phyloP scores from a whole-genome alignment of 1,140 invertebrate genomes.

The Diplogasteroides magnus region DNA sequence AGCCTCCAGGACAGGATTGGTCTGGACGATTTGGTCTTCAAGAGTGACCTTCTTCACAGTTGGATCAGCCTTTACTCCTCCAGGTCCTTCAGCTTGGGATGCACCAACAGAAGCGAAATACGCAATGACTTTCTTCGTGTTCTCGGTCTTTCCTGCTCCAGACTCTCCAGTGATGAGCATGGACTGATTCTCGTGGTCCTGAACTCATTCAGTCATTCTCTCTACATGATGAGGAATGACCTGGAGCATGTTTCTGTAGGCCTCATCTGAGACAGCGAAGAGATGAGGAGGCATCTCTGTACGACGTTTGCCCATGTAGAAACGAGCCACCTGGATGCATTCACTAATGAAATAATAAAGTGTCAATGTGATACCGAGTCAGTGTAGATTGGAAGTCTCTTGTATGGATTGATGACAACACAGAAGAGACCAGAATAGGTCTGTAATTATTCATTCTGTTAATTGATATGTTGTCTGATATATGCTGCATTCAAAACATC shows the following conservation, averaged over 20 bases:
- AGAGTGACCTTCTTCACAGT: slow-evolving; percentile 54
- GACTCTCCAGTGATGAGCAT: slow-evolving; percentile 86
- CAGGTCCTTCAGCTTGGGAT: slow-evolving; percentile 65
- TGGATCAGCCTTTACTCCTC: slow-evolving; percentile 25
- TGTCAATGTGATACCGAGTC: too few relatives aligned
- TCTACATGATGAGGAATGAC: too few relatives aligned
- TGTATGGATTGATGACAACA: slow-evolving; percentile 99
- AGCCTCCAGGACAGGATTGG: slow-evolving; percentile 97
- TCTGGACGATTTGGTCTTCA: slow-evolving; percentile 97
- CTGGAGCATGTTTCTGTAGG: slow-evolving; percentile 99
- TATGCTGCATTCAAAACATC: background rate
- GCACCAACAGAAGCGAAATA: slow-evolving; percentile 66
- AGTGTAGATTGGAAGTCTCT: slow-evolving; percentile 98
- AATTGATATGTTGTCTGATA: background rate
- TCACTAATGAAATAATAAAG: too few relatives aligned
- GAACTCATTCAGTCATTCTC: too few relatives aligned
- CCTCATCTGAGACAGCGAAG: slow-evolving; percentile 98
- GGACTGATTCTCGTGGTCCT: slow-evolving; percentile 93
- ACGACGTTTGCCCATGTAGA: slow-evolving; percentile 97
- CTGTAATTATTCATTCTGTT: slow-evolving; percentile 59
- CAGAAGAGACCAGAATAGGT: slow-evolving; percentile 99
- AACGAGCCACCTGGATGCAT: slow-evolving; percentile 67
- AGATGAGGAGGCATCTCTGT: slow-evolving; percentile 99
- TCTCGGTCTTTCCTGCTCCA: slow-evolving; percentile 67
- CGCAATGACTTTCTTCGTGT: slow-evolving; percentile 67